Conservation (phyloP, 2,113 vertebrate genomes). For the Oceanites oceanicus region DNA sequence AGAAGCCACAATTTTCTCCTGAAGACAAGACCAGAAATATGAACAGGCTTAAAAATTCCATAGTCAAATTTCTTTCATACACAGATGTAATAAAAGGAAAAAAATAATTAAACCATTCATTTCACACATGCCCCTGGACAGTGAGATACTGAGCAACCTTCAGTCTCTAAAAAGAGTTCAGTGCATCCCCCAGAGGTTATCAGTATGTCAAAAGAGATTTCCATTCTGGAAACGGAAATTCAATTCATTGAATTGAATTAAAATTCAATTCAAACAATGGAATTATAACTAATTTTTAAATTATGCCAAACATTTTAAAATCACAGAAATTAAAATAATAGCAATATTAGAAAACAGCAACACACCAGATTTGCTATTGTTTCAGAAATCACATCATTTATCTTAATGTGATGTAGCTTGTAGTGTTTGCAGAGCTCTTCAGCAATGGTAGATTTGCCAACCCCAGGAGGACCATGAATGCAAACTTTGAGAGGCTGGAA, state of each 20-base stretch:
- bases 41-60: neutral
- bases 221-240: too few species aligned
- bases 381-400: slow-evolving; percentile 80
- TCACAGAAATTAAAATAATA: neutral
- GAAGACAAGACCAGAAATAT: neutral
- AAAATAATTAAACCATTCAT: neutral
- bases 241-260: too few species aligned
- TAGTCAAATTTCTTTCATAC: neutral
- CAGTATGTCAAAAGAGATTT: neutral
- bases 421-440: slow-evolving; percentile 82
- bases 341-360: neutral
- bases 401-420: slow-evolving; percentile 83
- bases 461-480: slow-evolving; percentile 87
- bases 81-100: neutral
- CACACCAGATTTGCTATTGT: slow-evolving; percentile 82
- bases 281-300: neutral
- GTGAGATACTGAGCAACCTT: neutral
- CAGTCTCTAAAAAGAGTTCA: neutral
- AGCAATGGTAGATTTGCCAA: slow-evolving; percentile 85
- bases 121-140: neutral
- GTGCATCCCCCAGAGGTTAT: neutral
- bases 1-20: slow-evolving; percentile 64
- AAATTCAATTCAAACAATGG: too few species aligned
- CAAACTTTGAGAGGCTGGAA: slow-evolving; percentile 85
- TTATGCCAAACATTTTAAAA: neutral